A percentile compares a stretch with the other conserved stretches of the same genome.
Evolutionary conservation across 2,888 invertebrate genomes (phyloP).

Genomic region (Hipparchia sbordonii): DNA sequence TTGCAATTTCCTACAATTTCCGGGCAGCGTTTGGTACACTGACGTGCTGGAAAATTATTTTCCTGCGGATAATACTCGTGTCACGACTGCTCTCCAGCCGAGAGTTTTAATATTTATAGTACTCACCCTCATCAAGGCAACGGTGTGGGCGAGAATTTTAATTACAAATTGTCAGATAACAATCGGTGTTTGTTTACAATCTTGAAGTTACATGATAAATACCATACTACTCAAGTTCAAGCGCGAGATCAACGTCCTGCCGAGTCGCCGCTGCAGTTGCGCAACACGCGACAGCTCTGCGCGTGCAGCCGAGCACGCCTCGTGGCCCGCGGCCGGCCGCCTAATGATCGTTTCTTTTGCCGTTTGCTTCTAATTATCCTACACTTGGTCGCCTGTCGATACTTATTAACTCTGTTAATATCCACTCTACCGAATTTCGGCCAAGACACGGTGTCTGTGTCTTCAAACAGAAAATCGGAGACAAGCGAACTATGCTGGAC

Average conservation of each 20-base stretch:
- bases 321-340: not conserved
- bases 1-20: slow-evolving; percentile 83
- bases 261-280: slow-evolving; percentile 55
- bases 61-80: slow-evolving; percentile 54
- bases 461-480: too few species aligned
- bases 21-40: slow-evolving; percentile 73
- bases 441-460: too few species aligned
- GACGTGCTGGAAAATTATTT: slow-evolving; percentile 74
- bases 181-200: slow-evolving; percentile 19
- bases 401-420: too few species aligned
- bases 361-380: too few species aligned
- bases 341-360: too few species aligned
- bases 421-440: too few species aligned
- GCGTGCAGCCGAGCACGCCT: slow-evolving; percentile 51
- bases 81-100: slow-evolving; percentile 42
- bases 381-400: not conserved
- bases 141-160: slow-evolving; percentile 26
- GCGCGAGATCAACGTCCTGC: slow-evolving; percentile 73
- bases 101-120: slow-evolving; percentile 42
- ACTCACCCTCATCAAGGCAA: slow-evolving; percentile 13
- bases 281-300: slow-evolving; percentile 56
- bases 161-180: slow-evolving; percentile 22
- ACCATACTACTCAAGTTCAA: slow-evolving; percentile 61
- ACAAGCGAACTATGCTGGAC: too few species aligned
- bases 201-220: slow-evolving; percentile 23